Conservation (phyloP, 1,140 invertebrate genomes). For the Acyrthosiphon pisum region DNA sequence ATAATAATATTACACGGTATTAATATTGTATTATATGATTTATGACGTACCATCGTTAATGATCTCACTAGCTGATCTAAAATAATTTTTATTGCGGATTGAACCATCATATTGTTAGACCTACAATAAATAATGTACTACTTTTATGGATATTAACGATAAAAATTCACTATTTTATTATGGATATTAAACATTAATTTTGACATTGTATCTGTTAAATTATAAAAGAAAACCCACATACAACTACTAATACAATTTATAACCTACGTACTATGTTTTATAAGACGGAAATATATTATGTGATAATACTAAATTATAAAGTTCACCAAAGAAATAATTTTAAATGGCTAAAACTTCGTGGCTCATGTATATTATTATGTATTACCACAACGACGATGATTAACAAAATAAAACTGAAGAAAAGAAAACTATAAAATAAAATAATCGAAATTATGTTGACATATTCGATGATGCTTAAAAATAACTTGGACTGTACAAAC, state of each 20-base stretch:
- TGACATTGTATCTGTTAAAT: background rate
- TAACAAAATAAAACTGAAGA: background rate
- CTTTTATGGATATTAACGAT: slow-evolving; percentile 10
- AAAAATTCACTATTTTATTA: background rate
- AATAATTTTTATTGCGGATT: slow-evolving; percentile 4
- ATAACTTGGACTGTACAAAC: background rate
- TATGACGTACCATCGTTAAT: background rate
- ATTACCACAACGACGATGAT: background rate
- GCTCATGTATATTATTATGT: background rate
- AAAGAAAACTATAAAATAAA: background rate
- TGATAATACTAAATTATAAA: background rate
- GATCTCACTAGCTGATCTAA: background rate
- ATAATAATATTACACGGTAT: background rate
- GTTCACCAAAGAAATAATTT: background rate
- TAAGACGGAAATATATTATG: background rate
- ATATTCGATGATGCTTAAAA: background rate
- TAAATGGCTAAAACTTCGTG: background rate
- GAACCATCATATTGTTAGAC: background rate
- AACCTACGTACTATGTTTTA: background rate
- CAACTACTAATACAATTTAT: background rate
- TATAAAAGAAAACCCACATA: background rate
- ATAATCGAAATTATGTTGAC: background rate
- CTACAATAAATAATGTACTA: background rate
- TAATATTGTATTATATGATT: background rate
- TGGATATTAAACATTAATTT: slow-evolving; percentile 14